A percentile compares a stretch with the other conserved stretches of the same genome.
These are phyloP conservation scores for Anthonomus grandis DNA, from an alignment of 1,140 invertebrate genomes.

Conservation along the genomic window DNA sequence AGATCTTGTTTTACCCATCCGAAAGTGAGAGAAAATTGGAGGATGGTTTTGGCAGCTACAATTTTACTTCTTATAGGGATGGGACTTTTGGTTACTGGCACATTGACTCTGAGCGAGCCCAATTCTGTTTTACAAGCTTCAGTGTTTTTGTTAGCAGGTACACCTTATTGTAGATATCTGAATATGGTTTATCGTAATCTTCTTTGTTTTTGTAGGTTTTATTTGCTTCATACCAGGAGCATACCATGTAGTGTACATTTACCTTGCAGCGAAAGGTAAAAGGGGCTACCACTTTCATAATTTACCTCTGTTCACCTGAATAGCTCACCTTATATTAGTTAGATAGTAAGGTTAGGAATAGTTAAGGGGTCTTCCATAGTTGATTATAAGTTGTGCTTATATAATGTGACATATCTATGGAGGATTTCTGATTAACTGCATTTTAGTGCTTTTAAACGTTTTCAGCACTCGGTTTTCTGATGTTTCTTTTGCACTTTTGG, in stretches of 20 bases:
- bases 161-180: neutral
- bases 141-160: conserved; percentile 70
- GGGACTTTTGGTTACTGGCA: conserved; percentile 71
- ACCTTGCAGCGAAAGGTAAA: conserved; percentile 74
- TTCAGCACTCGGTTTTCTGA: too few relatives aligned
- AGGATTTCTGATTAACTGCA: too few relatives aligned
- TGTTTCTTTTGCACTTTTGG: too few relatives aligned
- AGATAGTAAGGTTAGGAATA: too few relatives aligned
- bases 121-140: conserved; percentile 70
- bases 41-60: conserved; percentile 75
- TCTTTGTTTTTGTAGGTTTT: conserved; percentile 52
- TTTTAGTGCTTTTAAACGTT: too few relatives aligned
- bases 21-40: conserved; percentile 81
- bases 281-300: conserved; percentile 81
- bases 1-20: conserved; percentile 76
- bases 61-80: conserved; percentile 71
- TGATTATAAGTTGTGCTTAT: too few relatives aligned
- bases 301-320: conserved; percentile 72
- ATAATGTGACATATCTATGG: too few relatives aligned
- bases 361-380: too few relatives aligned
- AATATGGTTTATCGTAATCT: neutral
- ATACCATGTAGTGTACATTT: conserved; percentile 81
- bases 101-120: conserved; percentile 65
- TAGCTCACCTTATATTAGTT: too few relatives aligned
- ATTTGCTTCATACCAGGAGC: conserved; percentile 79